Evolutionary conservation across 2,888 invertebrate species (phyloP), one percentile per base, ranked within the genome.

Genomic region (Nezara viridula): DNA sequence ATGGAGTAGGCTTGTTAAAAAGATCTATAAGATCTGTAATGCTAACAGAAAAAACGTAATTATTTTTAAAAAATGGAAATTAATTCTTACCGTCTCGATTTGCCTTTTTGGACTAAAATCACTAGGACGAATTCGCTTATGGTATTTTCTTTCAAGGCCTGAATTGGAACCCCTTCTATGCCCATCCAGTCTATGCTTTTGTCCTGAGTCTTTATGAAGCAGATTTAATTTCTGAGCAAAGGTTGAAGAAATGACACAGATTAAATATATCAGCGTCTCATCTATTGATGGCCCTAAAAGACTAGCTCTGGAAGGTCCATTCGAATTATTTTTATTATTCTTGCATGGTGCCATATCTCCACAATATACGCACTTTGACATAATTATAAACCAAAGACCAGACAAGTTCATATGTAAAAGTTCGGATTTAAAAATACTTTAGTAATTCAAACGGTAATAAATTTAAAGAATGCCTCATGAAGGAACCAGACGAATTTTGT

Each of bases 321-420:
- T 44, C 12, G 24, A n/a, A 19, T 81, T 21, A n/a, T 44, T 24
- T 81, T n/a, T 81, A 6, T n/a, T 1, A 47, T 24, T 81, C 12
- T 47, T 81, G 44, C n/a, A 81, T 24, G 6, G 24, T 44, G 3
- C 44, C 44, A 4, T n/a, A 24, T 81, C 44, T 44, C 81, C 81
- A 9, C 81, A 81, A 81, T 44, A 81, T n/a, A 81, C 40, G n/a
- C 81, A 81, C 44, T 81, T 40, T 14, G 81, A 40, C 81, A 81
- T 81, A 44, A 81, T n/a, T 14, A 12, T 44, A 81, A 24, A 44
- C 32, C 19, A 66, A 19, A 32, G 66, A 32, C 6, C 6, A 19
- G 66, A 73, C 66, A 32, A 73, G 66, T 2, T 32, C 66, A 73
- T 73, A 37, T 19, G 37, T 37, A 14, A 73, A 27, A 19, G 7